phyloP scores from a whole-genome alignment of 1,140 invertebrate species.

The Rhysida immarginata region DNA sequence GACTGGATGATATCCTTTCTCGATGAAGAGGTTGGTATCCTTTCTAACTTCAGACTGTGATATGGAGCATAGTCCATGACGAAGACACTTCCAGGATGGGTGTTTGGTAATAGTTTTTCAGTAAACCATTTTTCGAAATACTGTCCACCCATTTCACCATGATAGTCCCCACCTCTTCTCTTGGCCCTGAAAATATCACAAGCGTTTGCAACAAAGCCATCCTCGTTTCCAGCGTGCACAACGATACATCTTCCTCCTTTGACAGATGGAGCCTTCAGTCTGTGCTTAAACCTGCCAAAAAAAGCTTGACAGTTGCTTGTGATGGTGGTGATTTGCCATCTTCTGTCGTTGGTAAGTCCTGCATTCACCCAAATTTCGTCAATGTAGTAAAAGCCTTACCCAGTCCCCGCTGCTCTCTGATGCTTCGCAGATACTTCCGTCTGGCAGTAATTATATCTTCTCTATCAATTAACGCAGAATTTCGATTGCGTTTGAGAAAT shows the following conservation, averaged over 20 bases:
- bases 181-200: too few species aligned
- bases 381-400: too few species aligned
- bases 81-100: slow-evolving; percentile 21
- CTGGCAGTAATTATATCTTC: too few species aligned
- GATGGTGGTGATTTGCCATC: not conserved
- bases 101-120: slow-evolving; percentile 22
- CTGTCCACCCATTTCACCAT: slow-evolving; percentile 14
- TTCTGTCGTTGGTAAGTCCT: too few species aligned
- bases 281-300: not conserved
- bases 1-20: too few species aligned
- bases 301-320: not conserved
- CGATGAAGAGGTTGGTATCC: too few species aligned
- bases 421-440: too few species aligned
- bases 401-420: too few species aligned
- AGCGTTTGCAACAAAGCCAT: slow-evolving; percentile 16
- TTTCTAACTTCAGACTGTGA: slow-evolving; percentile 18
- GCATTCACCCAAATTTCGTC: too few species aligned
- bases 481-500: too few species aligned
- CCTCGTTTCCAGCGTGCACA: too few species aligned
- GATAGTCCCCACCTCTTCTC: slow-evolving; percentile 13
- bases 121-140: slow-evolving; percentile 16
- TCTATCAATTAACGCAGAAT: too few species aligned
- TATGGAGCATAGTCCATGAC: slow-evolving; percentile 29
- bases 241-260: slow-evolving; percentile 11
- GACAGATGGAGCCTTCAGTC: not conserved